Conservation (phyloP, 2,797 vertebrate species). For the Sphenodon punctatus region DNA sequence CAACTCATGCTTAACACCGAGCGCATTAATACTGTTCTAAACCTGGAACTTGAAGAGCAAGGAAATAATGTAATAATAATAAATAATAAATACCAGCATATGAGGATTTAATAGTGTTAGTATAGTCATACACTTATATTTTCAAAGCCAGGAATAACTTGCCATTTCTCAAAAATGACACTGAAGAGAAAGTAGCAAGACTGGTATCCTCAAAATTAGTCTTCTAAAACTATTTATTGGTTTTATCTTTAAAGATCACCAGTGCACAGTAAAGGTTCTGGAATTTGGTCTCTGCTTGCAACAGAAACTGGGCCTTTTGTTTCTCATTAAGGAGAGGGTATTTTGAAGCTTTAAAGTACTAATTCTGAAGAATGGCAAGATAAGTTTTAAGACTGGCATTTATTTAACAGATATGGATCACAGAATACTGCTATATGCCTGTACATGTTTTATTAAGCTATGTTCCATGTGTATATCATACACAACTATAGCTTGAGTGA, state of each 20-base stretch:
- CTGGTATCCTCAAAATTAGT: slow-evolving; percentile 33
- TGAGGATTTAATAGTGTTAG: neutral
- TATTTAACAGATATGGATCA: neutral
- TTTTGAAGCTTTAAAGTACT: slow-evolving; percentile 18
- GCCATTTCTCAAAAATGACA: slow-evolving; percentile 10
- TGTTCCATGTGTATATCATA: neutral
- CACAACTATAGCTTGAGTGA: neutral
- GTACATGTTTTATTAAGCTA: neutral
- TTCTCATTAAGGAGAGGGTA: slow-evolving; percentile 54
- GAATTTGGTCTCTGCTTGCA: slow-evolving; percentile 56
- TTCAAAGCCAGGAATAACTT: neutral
- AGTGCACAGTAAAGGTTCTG: slow-evolving; percentile 62
- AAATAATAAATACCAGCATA: neutral
- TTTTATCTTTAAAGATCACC: slow-evolving; percentile 72
- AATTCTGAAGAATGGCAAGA: neutral
- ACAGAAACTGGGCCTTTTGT: slow-evolving; percentile 9
- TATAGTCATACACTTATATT: neutral
- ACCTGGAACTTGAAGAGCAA: too few relatives aligned
- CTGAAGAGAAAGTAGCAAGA: slow-evolving; percentile 35
- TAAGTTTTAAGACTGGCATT: neutral
- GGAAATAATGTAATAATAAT: neutral
- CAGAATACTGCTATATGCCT: rapidly evolving
- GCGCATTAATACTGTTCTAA: too few relatives aligned
- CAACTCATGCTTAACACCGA: too few relatives aligned
- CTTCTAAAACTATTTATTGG: slow-evolving; percentile 50